These are phyloP conservation scores for Caenorhabditis angaria DNA, from an alignment of 2,888 invertebrate species.

Conservation along the genomic window DNA sequence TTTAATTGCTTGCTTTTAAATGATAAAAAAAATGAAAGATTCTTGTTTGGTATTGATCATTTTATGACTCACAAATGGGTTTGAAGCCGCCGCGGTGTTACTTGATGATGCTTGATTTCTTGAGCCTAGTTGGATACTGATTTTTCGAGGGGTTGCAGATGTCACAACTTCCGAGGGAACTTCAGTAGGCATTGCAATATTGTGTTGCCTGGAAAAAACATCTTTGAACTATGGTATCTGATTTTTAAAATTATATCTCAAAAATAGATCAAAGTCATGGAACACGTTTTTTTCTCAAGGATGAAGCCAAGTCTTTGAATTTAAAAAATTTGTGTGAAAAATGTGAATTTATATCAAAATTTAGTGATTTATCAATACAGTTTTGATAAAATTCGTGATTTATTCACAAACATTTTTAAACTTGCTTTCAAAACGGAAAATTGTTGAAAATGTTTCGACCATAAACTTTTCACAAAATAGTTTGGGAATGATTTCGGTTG, in stretches of 20 bases:
- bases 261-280: no score
- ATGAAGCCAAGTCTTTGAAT: no score
- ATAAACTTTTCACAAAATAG: no score
- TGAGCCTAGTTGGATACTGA: constrained; percentile 28
- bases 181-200: constrained; percentile 11
- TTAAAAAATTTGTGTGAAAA: no score
- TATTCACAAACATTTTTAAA: no score
- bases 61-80: constrained; percentile 27
- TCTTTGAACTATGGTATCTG: not conserved
- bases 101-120: constrained; percentile 12
- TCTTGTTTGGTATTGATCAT: constrained; percentile 33
- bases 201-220: constrained; percentile 25
- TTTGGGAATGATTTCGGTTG: no score
- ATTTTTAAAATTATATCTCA: not conserved
- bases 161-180: not conserved
- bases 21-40: constrained; percentile 23
- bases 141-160: constrained; percentile 18
- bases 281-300: not conserved
- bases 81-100: not conserved
- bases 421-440: not conserved
- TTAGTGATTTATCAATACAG: no score
- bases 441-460: not conserved
- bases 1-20: constrained; percentile 4
- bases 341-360: no score
- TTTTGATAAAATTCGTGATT: no score